These are phyloP conservation scores for Eugnorisma glareosa DNA, from an alignment of 2,888 invertebrate species.

Conservation along the genomic window DNA sequence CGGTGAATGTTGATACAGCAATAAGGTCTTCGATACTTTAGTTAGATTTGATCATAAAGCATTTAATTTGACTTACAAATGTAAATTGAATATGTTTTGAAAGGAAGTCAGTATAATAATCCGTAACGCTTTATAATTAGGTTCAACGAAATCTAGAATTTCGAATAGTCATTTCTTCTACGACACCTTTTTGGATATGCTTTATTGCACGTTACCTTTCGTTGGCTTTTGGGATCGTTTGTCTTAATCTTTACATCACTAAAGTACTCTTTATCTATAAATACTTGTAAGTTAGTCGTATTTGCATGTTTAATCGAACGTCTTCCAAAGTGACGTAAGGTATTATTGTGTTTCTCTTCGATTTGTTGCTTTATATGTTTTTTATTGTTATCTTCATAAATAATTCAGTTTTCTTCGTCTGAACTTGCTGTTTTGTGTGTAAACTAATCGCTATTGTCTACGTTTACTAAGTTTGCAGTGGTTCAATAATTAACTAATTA, in stretches of 20 bases:
- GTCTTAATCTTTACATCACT: slow-evolving; percentile 71
- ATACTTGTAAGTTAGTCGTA: slow-evolving; percentile 86
- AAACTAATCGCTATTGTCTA: slow-evolving; percentile 48
- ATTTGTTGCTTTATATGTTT: slow-evolving; percentile 55
- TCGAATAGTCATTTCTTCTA: slow-evolving; percentile 85
- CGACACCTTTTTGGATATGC: slow-evolving; percentile 81
- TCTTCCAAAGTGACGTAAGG: slow-evolving; percentile 90
- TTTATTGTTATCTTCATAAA: slow-evolving; percentile 38
- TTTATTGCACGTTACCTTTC: slow-evolving; percentile 81
- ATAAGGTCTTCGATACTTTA: slow-evolving; percentile 66
- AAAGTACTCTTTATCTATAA: slow-evolving; percentile 78
- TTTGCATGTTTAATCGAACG: slow-evolving; percentile 89
- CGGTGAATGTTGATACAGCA: slow-evolving; percentile 74
- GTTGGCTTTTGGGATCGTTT: slow-evolving; percentile 71
- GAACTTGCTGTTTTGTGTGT: slow-evolving; percentile 22
- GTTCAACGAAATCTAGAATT: slow-evolving; percentile 87
- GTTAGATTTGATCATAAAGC: slow-evolving; percentile 59
- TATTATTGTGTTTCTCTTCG: slow-evolving; percentile 67
- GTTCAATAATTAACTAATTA: slow-evolving; percentile 28
- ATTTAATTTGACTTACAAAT: slow-evolving; percentile 63
- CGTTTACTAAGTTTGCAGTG: slow-evolving; percentile 52
- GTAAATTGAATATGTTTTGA: slow-evolving; percentile 80
- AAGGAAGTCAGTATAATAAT: slow-evolving; percentile 84
- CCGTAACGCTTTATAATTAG: slow-evolving; percentile 91
- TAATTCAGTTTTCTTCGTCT: slow-evolving; percentile 50